Conservation (phyloP, 2,888 invertebrate species). For the Drosophila percnosoma region DNA sequence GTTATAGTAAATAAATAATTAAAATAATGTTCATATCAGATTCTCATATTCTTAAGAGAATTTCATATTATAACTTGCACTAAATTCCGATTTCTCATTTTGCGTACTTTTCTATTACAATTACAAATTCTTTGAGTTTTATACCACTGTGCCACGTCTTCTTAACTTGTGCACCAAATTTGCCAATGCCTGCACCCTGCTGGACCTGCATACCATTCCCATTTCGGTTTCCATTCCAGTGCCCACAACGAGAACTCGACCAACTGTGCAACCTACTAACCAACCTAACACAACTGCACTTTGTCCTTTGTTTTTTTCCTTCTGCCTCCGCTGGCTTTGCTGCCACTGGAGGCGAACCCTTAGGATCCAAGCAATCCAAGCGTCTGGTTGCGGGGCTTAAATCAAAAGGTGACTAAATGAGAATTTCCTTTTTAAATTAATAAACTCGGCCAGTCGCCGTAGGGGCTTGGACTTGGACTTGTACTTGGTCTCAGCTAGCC, state of each 20-base stretch:
- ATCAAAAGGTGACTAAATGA: constrained; percentile 83
- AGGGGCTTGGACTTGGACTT: constrained; percentile 27
- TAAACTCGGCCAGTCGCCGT: constrained; percentile 66
- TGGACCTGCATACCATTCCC: constrained; percentile 16
- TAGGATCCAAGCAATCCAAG: constrained; percentile 14
- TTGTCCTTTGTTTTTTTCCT: background rate
- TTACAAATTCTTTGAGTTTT: background rate
- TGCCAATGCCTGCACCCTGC: background rate
- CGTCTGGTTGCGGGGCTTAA: constrained; percentile 56
- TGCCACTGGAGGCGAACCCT: constrained; percentile 4
- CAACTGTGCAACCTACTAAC: constrained; percentile 38
- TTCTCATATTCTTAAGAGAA: no score
- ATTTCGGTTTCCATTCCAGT: constrained; percentile 36
- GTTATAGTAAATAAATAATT: no score
- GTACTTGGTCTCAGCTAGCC: constrained; percentile 13
- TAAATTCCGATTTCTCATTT: background rate
- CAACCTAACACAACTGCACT: constrained; percentile 15
- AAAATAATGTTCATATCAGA: background rate
- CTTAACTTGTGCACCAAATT: constrained; percentile 9
- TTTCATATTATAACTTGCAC: background rate
- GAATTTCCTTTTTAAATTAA: constrained; percentile 84
- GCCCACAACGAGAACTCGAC: constrained; percentile 17
- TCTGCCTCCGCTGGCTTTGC: background rate
- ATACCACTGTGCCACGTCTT: constrained; percentile 41
- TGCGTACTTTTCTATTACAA: background rate